Evolutionary conservation across 2,888 invertebrate species (phyloP), one percentile per base, ranked within the genome.

Genomic region (Ferrisia virgata): DNA sequence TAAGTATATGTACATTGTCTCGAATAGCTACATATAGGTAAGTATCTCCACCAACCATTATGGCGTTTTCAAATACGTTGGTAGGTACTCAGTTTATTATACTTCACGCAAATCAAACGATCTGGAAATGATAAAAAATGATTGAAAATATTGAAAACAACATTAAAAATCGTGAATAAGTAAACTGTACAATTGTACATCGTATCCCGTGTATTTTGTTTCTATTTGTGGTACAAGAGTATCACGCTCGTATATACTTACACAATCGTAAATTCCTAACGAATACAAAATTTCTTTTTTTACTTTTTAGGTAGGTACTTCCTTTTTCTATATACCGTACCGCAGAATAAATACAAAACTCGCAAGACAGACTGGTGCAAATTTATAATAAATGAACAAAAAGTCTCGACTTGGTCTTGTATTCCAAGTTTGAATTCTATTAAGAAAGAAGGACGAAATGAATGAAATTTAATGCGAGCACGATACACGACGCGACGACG

Each of bases 381-480:
- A 76, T 33, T 76, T 76, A 22, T 36, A 76, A 76, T 76, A 36
- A 76, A 76, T 36, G 72, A 76, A 76, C n/a, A 76, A 76, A 76
- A 76, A 76, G 36, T 9, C 72, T 33, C 36, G 72, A 76, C 72
- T 76, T 36, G 33, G 28, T 76, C 36, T 53, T 22, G 72, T 36
- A 36, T 28, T 15, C 1, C 64, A 28, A 76, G 36, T 76, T 76
- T 76, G 9, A 36, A 76, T 76, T 28, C 36, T 76, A 76, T 76
- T 76, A 64, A 25, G 53, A 53, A 22, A 18, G 64, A 58, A 76
- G 36, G 36, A 76, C 18, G 36, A 76, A 76, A 76, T 36, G 72
- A 76, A 76, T 76, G 72, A 36, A 76, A 76, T 76, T 76, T 36
- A 28, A 36, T 64, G 64, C 5, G 18, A 36, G 72, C 5, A 18